Evolutionary conservation across 2,113 vertebrate genomes (phyloP), one percentile per base, ranked within the genome.

Genomic region (Caracal caracal): DNA sequence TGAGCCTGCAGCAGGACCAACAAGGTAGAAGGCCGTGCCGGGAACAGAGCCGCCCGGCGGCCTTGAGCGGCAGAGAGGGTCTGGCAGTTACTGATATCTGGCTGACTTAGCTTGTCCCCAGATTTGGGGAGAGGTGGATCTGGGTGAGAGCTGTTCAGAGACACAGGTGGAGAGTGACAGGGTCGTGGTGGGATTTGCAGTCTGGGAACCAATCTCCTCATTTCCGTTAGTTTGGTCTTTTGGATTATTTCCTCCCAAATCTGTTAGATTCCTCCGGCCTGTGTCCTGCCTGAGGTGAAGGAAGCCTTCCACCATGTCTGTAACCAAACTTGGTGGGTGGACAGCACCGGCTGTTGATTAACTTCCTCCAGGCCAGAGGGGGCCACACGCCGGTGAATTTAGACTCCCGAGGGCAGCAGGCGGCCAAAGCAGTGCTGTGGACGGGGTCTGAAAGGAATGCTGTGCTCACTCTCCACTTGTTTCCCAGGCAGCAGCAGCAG

Each of bases 1-100:
- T 99, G 82, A 99, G 99, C 98, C 99, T 99, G 78, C 99, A 99
- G 92, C 99, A 99, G 94, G 99, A 99, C 97, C 99, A 99, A 93
- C 99, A 99, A 99, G 99, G 99, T 99, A 96, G 98, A 98, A 65
- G 71, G 53, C 94, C 68, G 1, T 66, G 65, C 81, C 95, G 89
- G 71, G 51, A 90, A 6, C 24, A 33, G 7, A 66, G 84, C 2
- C 6, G 66, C 96, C 88, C 47, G 0, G 16, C 40, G 90, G 95
- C 78, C 90, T 63, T 91, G 51, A 40, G 9, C 88, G 94, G 92
- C 59, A 94, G 20, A 17, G 66, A 95, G 96, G 68, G 65, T 56
- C 30, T 96, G 95, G 83, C 83, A 82, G 96, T 95, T 94, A 92
- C 95, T 95, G 96, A 88, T 88, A 70, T 10, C 85, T 88, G 53